Conservation (phyloP, 2,797 vertebrate species). For the Psittacula derbiana region DNA sequence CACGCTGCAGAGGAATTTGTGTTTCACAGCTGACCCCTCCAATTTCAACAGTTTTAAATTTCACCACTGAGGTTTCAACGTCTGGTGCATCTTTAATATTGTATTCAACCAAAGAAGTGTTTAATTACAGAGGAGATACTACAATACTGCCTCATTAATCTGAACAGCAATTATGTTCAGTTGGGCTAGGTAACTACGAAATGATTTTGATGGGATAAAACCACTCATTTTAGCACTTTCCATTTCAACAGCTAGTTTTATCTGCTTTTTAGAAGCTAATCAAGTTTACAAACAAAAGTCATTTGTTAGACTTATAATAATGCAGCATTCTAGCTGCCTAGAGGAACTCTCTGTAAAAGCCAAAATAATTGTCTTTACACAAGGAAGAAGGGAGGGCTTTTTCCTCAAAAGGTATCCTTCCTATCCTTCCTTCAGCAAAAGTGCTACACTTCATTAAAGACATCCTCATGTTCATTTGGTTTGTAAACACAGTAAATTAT, state of each 20-base stretch:
- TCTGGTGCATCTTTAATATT: conserved; percentile 61
- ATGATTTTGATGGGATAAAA: conserved; percentile 50
- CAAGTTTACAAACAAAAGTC: neutral
- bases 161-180: conserved; percentile 49
- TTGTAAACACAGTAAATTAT: neutral
- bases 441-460: neutral
- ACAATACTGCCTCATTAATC: conserved; percentile 71
- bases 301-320: neutral
- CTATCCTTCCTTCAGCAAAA: neutral
- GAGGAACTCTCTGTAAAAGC: neutral
- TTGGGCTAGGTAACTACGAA: conserved; percentile 46
- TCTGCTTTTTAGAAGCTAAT: conserved; percentile 14
- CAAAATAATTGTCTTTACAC: neutral
- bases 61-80: conserved; percentile 37
- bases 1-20: neutral
- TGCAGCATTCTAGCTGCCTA: neutral
- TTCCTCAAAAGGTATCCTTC: neutral
- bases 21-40: conserved; percentile 33
- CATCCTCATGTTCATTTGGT: neutral
- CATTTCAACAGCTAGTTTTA: conserved; percentile 26
- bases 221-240: conserved; percentile 17
- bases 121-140: conserved; percentile 64
- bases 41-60: conserved; percentile 67
- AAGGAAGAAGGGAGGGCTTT: neutral
- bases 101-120: conserved; percentile 30